Evolutionary conservation across 1,140 invertebrate genomes (phyloP).

Genomic region (Drosophila ananassae): DNA sequence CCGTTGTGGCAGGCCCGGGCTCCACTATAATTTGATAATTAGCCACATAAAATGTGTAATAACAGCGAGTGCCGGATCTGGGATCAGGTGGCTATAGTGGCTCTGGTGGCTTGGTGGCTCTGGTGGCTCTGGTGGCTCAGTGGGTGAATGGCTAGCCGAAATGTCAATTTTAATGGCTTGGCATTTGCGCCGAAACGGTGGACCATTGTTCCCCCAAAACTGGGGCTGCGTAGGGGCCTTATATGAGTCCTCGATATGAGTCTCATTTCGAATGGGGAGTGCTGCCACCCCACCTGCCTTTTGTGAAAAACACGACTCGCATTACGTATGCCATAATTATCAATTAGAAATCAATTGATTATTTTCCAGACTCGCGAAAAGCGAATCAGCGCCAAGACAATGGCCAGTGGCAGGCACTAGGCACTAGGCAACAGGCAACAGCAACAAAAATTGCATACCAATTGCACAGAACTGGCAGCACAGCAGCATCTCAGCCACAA

Average conservation of each 20-base stretch:
- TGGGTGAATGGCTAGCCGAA: not conserved
- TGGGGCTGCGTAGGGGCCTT: not conserved
- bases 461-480: conserved; percentile 37
- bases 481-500: conserved; percentile 36
- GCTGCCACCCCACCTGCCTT: not conserved
- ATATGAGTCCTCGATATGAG: too few species aligned
- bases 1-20: conserved; percentile 55
- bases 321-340: conserved; percentile 75
- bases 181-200: too few species aligned
- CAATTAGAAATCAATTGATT: conserved; percentile 81
- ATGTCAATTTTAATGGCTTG: not conserved
- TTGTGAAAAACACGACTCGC: conserved; percentile 19
- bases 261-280: not conserved
- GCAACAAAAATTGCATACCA: conserved; percentile 54
- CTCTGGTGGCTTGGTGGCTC: too few species aligned
- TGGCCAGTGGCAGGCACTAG: conserved; percentile 20
- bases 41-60: conserved; percentile 60
- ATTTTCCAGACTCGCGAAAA: conserved; percentile 50
- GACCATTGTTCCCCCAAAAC: not conserved
- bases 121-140: too few species aligned
- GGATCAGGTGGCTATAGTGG: conserved; percentile 2
- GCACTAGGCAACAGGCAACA: conserved; percentile 3
- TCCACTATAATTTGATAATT: conserved; percentile 71
- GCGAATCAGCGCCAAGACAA: conserved; percentile 28
- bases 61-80: conserved; percentile 21